These are phyloP conservation scores for Phaenicophaeus curvirostris DNA, from an alignment of 2,797 vertebrate genomes.

Conservation along the genomic window DNA sequence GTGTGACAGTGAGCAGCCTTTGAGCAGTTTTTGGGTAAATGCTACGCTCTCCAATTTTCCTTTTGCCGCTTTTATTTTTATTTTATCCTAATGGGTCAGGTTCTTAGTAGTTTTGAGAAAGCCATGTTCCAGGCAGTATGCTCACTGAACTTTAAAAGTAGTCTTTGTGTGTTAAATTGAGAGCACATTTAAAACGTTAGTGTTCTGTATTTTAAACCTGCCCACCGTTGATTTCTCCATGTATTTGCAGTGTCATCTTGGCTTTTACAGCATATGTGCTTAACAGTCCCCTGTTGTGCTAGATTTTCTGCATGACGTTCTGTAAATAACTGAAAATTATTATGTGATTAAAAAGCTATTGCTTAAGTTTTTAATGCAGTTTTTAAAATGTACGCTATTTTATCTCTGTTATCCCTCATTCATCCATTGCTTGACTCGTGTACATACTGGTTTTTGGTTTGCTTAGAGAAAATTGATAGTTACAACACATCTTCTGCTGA, in stretches of 20 bases:
- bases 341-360: not conserved
- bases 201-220: not conserved
- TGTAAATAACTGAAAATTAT: not conserved
- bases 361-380: not conserved
- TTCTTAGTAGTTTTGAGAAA: not conserved
- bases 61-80: not conserved
- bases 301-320: not conserved
- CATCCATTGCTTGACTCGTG: not conserved
- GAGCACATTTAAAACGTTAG: not conserved
- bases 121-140: not conserved
- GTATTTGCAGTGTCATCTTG: not conserved
- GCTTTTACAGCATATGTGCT: not conserved
- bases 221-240: not conserved
- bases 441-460: not conserved
- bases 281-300: not conserved
- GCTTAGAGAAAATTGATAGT: not conserved
- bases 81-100: not conserved
- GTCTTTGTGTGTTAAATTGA: not conserved
- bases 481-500: not conserved
- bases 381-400: not conserved
- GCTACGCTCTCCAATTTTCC: not conserved
- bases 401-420: not conserved
- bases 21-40: not conserved
- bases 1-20: not conserved
- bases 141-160: not conserved